Evolutionary conservation across 2,797 vertebrate species (phyloP).

Genomic region (Rhinoraja longicauda): DNA sequence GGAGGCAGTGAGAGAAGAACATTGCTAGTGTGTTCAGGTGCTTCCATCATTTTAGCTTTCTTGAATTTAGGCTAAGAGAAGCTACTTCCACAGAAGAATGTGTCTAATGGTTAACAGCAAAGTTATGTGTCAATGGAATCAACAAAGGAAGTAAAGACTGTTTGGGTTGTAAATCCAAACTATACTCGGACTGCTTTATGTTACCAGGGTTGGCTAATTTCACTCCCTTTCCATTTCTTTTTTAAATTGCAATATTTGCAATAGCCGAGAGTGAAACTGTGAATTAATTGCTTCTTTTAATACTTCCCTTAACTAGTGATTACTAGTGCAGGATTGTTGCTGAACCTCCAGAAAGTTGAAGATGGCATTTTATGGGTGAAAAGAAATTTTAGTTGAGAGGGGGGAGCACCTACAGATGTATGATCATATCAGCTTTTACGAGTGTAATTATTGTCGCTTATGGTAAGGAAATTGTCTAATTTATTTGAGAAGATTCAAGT

Average conservation of each 20-base stretch:
- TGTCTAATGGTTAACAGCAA: not conserved
- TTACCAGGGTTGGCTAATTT: not conserved
- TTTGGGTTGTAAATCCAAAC: not conserved
- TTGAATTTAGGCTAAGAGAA: not conserved
- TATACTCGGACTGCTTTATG: not conserved
- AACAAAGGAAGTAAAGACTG: not conserved
- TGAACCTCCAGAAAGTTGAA: not conserved
- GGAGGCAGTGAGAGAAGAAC: not conserved
- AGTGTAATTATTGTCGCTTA: not conserved
- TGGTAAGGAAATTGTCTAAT: not conserved
- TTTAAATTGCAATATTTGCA: not conserved
- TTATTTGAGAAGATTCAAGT: not conserved
- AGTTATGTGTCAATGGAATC: not conserved
- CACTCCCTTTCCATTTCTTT: not conserved
- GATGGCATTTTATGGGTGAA: too few relatives aligned
- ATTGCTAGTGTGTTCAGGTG: not conserved
- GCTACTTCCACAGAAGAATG: not conserved
- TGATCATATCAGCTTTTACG: not conserved
- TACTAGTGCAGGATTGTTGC: not conserved
- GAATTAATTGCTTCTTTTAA: not conserved
- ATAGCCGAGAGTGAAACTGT: not conserved
- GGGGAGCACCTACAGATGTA: not conserved
- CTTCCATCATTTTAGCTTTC: not conserved
- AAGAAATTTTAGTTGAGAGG: not conserved
- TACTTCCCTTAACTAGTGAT: not conserved